phyloP scores from a whole-genome alignment of 2,113 vertebrate genomes.

The Colaptes auratus region DNA sequence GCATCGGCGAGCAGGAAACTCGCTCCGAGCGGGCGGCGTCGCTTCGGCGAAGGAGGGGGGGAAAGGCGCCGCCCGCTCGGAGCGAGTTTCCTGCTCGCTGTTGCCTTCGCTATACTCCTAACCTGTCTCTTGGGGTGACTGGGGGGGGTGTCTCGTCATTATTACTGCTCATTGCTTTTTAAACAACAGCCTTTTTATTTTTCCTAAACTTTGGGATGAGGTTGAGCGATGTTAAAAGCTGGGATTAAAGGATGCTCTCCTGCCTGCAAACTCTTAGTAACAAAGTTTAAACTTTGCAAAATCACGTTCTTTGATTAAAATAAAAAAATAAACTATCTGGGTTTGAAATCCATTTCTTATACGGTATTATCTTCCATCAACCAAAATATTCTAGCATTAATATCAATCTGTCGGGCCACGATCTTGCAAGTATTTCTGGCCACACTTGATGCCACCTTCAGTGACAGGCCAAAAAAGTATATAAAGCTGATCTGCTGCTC shows the following conservation, averaged over 20 bases:
- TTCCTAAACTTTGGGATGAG: neutral
- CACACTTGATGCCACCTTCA: accelerated
- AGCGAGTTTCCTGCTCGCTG: neutral
- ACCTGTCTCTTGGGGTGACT: neutral
- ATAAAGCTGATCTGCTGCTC: neutral
- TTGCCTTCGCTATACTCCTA: neutral
- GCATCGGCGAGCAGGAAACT: slow-evolving; percentile 13
- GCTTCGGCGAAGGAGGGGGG: neutral
- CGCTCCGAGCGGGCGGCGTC: neutral
- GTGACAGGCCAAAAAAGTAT: accelerated
- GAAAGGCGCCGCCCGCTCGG: neutral
- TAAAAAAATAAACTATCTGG: neutral
- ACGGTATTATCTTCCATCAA: neutral
- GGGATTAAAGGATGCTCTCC: neutral
- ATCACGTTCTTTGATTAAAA: neutral
- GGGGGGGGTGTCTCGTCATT: neutral
- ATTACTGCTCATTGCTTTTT: neutral
- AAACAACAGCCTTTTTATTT: neutral
- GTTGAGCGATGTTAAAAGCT: neutral
- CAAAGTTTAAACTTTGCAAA: neutral
- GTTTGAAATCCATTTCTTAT: neutral
- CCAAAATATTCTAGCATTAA: neutral
- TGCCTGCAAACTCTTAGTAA: neutral
- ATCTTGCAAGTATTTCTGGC: neutral
- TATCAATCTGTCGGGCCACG: neutral